Conservation (phyloP, 2,113 vertebrate genomes). For the Eulemur rufifrons region DNA sequence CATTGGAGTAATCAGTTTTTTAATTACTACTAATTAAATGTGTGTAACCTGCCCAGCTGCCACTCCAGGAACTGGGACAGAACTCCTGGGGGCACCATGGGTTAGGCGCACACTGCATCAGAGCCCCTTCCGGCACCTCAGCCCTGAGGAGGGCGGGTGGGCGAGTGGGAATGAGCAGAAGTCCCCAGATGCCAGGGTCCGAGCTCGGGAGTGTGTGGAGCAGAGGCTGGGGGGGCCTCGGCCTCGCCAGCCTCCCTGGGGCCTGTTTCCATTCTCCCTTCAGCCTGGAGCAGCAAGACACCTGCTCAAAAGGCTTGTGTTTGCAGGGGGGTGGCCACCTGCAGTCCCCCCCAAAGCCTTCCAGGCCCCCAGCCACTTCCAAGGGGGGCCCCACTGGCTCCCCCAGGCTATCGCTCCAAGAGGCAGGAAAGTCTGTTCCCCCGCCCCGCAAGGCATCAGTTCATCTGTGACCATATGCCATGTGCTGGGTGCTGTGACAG, state of each 20-base stretch:
- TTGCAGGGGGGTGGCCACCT: not conserved
- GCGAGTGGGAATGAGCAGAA: rapidly evolving
- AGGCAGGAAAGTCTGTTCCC: not conserved
- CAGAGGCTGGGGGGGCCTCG: not conserved
- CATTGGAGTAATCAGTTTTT: slow-evolving; percentile 71
- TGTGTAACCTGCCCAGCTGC: slow-evolving; percentile 69
- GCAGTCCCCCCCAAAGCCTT: too few species aligned
- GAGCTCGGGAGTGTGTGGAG: too few species aligned
- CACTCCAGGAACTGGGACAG: slow-evolving; percentile 66
- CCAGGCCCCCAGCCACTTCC: not conserved
- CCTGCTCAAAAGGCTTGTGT: not conserved
- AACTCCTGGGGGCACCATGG: slow-evolving; percentile 34
- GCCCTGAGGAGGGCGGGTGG: not conserved
- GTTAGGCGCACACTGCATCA: not conserved
- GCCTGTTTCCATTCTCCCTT: not conserved
- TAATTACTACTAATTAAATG: slow-evolving; percentile 74
- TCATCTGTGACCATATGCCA: not conserved
- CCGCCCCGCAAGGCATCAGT: not conserved
- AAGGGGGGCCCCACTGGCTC: not conserved
- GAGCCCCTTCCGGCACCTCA: not conserved
- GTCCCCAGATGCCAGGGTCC: too few species aligned
- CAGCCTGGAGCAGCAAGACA: not conserved
- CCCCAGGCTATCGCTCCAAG: not conserved
- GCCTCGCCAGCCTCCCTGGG: not conserved
- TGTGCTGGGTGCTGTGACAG: rapidly evolving